These are phyloP conservation scores for Charina bottae DNA, from an alignment of 2,113 vertebrate species.

Conservation along the genomic window DNA sequence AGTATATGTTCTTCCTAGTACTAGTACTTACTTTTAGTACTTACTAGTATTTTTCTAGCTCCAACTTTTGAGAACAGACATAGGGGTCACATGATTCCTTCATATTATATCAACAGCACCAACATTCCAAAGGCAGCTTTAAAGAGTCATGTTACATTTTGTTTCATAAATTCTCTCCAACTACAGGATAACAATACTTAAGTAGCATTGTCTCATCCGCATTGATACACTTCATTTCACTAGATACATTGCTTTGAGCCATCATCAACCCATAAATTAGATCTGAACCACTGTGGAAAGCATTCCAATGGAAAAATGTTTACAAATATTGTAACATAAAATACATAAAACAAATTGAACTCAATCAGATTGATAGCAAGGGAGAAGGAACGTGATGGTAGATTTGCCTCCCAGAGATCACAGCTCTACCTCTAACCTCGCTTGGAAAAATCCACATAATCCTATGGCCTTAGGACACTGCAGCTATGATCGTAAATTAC, in stretches of 20 bases:
- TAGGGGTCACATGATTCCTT: background rate
- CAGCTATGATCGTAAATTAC: background rate
- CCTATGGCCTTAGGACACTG: background rate
- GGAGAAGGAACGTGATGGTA: background rate
- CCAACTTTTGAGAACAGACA: background rate
- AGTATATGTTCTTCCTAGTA: background rate
- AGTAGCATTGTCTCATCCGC: background rate
- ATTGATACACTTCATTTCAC: background rate
- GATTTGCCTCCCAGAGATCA: background rate
- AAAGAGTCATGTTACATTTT: background rate
- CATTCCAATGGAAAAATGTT: background rate
- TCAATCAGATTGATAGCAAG: background rate
- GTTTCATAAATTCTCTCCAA: background rate
- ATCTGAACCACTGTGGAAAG: background rate
- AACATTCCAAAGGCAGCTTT: background rate
- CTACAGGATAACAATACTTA: background rate
- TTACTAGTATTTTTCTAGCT: background rate
- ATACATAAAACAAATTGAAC: background rate
- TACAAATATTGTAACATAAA: background rate
- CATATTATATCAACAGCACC: background rate
- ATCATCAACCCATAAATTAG: background rate
- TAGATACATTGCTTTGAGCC: background rate
- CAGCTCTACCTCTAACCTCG: background rate
- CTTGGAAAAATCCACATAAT: background rate
- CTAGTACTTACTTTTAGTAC: too few species aligned